Evolutionary conservation across 2,113 vertebrate species (phyloP), one percentile per base, ranked within the genome.

Genomic region (Formicarius rufipectus): DNA sequence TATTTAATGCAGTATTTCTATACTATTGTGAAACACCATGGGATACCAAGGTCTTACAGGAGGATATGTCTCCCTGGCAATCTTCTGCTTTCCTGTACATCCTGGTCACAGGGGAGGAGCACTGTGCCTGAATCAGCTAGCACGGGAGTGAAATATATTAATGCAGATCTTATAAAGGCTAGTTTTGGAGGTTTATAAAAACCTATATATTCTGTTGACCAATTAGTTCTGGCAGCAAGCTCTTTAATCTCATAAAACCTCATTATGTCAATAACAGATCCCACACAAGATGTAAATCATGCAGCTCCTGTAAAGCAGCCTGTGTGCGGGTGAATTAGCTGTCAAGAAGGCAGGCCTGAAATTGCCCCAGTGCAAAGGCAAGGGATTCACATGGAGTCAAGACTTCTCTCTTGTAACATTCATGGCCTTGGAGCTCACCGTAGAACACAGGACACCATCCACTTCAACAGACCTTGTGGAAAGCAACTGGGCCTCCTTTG

Each of bases 161-260:
- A 67, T 39, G 27, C n/a, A 75, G 40, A 49, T 12, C 53, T 73
- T 66, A 80, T 4, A 76, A 79, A 82, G 20, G 22, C 31, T 83
- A 59, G 28, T 83, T 94, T 83, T 45, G 33, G 30, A 90, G 22
- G 39, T 66, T 90, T 91, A 75, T 39, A 58, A 81, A 94, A 79
- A 16, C 24, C 53, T 76, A 39, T 31, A 67, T 44, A 40, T 84
- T 78, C 84, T 62, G 39, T 17, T 69, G 55, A 87, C 85, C 42
- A 74, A 74, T 69, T 42, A 89, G 58, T 69, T 91, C 78, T 93
- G 82, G 58, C 59, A 89, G 39, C 37, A 83, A 93, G 63, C 58
- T 39, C 42, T 87, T 76, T 87, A 95, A 95, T 93, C 75, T 79
- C 79, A 73, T 85, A 63, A 96, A 91, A 55, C 33, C 55, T 87